Base-by-base conservation (phyloP, 2,888 invertebrate species). In the Meta bourneti region DNA sequence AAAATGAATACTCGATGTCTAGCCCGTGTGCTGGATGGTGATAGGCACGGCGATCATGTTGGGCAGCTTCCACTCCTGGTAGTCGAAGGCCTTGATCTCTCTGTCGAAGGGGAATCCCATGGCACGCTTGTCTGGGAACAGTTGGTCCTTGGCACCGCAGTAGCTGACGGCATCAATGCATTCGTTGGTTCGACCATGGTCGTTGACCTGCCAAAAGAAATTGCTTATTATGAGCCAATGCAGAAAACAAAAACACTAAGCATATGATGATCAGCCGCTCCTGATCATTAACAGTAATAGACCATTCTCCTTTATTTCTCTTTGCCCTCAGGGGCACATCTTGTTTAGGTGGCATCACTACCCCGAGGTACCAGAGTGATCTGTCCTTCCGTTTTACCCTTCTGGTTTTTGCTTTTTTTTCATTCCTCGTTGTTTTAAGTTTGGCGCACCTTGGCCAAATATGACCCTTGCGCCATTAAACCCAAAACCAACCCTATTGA, bases 101-200 rank as follows among this genome's bases (percentile, higher is more conserved):
- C 97, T 95, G 95, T 97, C 97, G 96, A 97, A 97, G 16, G 98
- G 98, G 95, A 96, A 98, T 77, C 98, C 98, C 98, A 98, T 98
- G 7, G 97, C 95, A 90, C 97, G 96, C 61, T 96, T 96, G 95
- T 98, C 98, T 0, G 98, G 98, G 95, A 97, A 98, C 94, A 96
- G 95, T 87, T 96, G 96, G 95, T 97, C 97, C 86, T 96, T 96
- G 19, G 98, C 95, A 0, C 98, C 98, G 94, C 98, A 98, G 95
- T 96, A 98, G 93, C 97, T 97, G 81, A 96, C 96, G 0, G 97
- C 97, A 94, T 97, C 97, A 77, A 96, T 96, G 95, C 97, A 98
- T 6, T 85, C 83, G 20, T 95, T 93, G 20, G 91, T 93, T 11
- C 90, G 92, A n/a, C 93, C 91, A 19, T 87, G 86, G 51, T 85